phyloP scores from a whole-genome alignment of 2,113 vertebrate species.

The Fregetta grallaria region DNA sequence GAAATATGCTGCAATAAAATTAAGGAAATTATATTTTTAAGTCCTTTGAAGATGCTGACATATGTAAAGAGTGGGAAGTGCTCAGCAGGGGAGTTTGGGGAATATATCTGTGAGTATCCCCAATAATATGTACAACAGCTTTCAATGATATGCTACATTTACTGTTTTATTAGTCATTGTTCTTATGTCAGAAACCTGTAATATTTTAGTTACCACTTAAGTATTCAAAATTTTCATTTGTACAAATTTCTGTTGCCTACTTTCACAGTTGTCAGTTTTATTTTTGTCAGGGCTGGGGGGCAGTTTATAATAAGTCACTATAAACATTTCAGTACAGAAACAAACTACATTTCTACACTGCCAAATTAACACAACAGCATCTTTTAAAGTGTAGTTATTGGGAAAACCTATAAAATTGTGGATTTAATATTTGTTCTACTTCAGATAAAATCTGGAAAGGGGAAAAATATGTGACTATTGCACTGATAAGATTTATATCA shows the following conservation, averaged over 20 bases:
- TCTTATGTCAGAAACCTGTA: neutral
- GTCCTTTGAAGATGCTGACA: neutral
- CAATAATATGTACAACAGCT: neutral
- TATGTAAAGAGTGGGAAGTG: neutral
- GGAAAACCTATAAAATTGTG: neutral
- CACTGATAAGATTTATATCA: neutral
- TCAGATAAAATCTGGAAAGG: neutral
- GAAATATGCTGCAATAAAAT: constrained; percentile 22
- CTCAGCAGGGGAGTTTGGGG: neutral
- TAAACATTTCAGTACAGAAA: neutral
- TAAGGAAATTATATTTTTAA: neutral
- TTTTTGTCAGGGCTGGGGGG: accelerated
- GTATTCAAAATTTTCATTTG: neutral
- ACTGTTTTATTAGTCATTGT: neutral
- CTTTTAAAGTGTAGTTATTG: neutral
- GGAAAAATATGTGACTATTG: accelerated
- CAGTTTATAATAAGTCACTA: neutral
- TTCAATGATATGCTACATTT: neutral
- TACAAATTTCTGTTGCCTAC: neutral
- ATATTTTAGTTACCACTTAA: neutral
- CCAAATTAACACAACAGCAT: neutral
- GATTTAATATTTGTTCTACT: neutral
- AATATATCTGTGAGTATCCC: neutral
- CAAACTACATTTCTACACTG: neutral
- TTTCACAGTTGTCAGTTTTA: accelerated